These are phyloP conservation scores for Phymastichus coffea DNA, from an alignment of 1,140 invertebrate species.

Conservation along the genomic window DNA sequence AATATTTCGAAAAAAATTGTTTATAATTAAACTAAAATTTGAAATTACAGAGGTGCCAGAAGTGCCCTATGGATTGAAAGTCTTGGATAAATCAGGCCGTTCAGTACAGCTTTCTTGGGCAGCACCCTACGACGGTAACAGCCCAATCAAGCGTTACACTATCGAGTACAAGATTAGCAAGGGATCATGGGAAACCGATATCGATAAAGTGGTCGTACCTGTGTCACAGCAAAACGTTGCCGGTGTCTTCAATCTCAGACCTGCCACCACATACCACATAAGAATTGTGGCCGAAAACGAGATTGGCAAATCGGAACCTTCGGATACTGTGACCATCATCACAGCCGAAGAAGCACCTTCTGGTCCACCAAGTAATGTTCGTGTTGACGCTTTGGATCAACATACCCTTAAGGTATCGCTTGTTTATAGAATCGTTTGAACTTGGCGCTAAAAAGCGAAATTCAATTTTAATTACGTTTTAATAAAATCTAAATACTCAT, in stretches of 20 bases:
- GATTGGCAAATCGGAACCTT: constrained; percentile 87
- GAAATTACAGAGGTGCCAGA: constrained; percentile 93
- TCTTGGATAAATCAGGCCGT: constrained; percentile 87
- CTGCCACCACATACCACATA: constrained; percentile 90
- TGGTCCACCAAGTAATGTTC: constrained; percentile 78
- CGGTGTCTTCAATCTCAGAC: constrained; percentile 83
- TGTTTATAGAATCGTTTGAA: neutral
- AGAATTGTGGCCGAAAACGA: constrained; percentile 93
- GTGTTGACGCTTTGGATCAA: constrained; percentile 89
- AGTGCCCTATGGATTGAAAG: constrained; percentile 85
- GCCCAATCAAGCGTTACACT: constrained; percentile 86
- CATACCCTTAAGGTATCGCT: constrained; percentile 77
- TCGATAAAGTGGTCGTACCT: constrained; percentile 81
- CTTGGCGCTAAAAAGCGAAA: too few relatives aligned
- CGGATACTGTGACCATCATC: constrained; percentile 88
- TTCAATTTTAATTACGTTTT: neutral
- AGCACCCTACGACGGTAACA: constrained; percentile 92
- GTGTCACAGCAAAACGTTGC: constrained; percentile 80
- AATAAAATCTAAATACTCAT: neutral
- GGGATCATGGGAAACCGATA: constrained; percentile 80
- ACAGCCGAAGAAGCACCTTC: constrained; percentile 93
- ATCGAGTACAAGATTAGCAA: constrained; percentile 92
- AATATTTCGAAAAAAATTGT: too few relatives aligned
- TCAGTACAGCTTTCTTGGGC: constrained; percentile 90
- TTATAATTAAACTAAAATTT: too few relatives aligned